A percentile compares a stretch with the other conserved stretches of the same genome.
phyloP scores from a whole-genome alignment of 2,888 invertebrate genomes.

The Blera fallax region DNA sequence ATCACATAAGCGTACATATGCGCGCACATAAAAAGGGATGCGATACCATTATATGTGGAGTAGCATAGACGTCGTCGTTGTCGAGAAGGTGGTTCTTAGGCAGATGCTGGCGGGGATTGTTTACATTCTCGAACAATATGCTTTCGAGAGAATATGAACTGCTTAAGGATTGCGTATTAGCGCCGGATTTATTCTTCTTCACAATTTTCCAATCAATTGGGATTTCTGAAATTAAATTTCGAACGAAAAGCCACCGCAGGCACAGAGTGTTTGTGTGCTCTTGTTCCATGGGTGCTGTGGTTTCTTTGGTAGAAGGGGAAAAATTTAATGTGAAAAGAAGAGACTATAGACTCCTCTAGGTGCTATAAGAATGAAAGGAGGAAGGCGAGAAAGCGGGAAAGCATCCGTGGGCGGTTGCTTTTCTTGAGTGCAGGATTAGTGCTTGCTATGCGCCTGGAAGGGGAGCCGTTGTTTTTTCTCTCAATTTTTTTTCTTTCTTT shows the following conservation, averaged over 20 bases:
- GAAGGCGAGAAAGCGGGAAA: constrained; percentile 37
- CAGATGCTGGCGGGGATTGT: constrained; percentile 40
- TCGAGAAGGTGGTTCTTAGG: constrained; percentile 24
- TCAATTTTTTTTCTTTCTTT: not conserved
- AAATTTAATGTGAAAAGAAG: constrained; percentile 60
- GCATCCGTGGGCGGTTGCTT: constrained; percentile 65
- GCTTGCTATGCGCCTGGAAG: constrained; percentile 41
- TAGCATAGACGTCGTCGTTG: not conserved
- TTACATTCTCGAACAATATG: constrained; percentile 68
- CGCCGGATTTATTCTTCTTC: constrained; percentile 70
- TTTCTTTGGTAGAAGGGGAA: constrained; percentile 37
- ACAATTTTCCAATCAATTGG: constrained; percentile 73
- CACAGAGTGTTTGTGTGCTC: constrained; percentile 31
- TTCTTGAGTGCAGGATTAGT: constrained; percentile 72
- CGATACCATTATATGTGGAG: constrained; percentile 14
- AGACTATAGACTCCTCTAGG: not conserved
- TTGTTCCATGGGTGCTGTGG: constrained; percentile 41
- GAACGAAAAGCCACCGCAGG: constrained; percentile 66
- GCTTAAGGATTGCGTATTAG: constrained; percentile 70
- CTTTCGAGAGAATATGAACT: constrained; percentile 69
- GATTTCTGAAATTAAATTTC: constrained; percentile 72
- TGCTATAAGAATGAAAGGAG: constrained; percentile 29
- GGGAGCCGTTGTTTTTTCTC: not conserved
- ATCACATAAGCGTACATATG: constrained; percentile 48
- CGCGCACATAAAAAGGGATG: constrained; percentile 56